A percentile compares a stretch with the other conserved stretches of the same genome.
Conservation (phyloP, 1,140 invertebrate genomes). For the Temnothorax nylanderi region DNA sequence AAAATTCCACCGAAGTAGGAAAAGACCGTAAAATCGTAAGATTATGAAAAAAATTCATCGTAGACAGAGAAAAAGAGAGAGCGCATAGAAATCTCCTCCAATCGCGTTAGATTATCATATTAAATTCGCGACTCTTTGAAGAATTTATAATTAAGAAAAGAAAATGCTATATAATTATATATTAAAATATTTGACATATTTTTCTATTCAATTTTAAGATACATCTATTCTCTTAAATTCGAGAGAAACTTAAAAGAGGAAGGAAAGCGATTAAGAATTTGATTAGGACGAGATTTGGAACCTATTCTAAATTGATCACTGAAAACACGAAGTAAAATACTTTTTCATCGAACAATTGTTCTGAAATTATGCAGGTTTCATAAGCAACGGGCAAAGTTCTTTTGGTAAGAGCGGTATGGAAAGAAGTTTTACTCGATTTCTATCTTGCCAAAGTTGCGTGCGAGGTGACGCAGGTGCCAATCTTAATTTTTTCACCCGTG, state of each 20-base stretch:
- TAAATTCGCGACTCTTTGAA: neutral
- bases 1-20: neutral
- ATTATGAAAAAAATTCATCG: neutral
- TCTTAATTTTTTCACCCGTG: constrained; percentile 27
- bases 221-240: neutral
- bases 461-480: constrained; percentile 14
- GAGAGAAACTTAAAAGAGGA: neutral
- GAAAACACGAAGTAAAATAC: neutral
- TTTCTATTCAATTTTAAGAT: neutral
- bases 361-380: neutral
- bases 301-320: neutral
- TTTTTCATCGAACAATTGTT: constrained; percentile 23
- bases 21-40: neutral
- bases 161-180: neutral
- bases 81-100: neutral
- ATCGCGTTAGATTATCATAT: neutral
- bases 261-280: neutral
- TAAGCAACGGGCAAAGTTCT: neutral
- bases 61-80: no score
- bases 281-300: neutral
- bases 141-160: neutral
- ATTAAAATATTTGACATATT: neutral
- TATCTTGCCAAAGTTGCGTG: constrained; percentile 17
- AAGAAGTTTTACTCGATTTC: constrained; percentile 31
- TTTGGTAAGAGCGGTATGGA: neutral